Conservation (phyloP, 2,113 vertebrate genomes). For the Smithornis capensis region DNA sequence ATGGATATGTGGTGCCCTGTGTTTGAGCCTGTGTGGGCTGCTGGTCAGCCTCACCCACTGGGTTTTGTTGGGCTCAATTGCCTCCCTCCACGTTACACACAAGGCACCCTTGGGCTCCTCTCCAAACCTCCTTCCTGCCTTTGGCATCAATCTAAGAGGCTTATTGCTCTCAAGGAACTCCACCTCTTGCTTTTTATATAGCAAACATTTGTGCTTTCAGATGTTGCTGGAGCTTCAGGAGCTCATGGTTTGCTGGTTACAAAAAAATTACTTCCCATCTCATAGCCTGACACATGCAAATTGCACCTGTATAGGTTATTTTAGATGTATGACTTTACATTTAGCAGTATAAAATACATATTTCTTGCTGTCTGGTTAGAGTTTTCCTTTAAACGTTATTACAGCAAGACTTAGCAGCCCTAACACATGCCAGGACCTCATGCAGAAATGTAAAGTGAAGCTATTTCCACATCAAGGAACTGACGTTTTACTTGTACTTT, state of each 20-base stretch:
- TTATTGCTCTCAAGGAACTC: background rate
- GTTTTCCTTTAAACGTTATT: background rate
- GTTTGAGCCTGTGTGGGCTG: background rate
- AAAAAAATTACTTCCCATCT: background rate
- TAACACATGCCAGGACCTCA: background rate
- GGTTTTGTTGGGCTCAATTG: background rate
- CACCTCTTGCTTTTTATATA: background rate
- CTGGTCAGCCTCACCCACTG: background rate
- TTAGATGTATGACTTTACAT: background rate
- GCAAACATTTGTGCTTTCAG: background rate
- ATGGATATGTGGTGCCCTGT: accelerated
- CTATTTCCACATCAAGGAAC: background rate
- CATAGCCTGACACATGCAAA: background rate
- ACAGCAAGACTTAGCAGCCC: background rate
- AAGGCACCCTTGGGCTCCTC: background rate
- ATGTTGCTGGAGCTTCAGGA: background rate
- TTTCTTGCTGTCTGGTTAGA: background rate
- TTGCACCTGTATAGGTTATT: background rate
- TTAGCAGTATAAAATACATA: background rate
- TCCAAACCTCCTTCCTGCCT: background rate
- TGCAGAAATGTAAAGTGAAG: slow-evolving; percentile 17
- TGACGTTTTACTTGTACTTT: background rate
- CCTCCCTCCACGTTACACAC: background rate
- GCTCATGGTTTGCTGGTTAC: background rate
- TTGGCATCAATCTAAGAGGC: background rate